Base-by-base conservation (phyloP, 2,888 invertebrate genomes). In the Stegana nigrithorax region DNA sequence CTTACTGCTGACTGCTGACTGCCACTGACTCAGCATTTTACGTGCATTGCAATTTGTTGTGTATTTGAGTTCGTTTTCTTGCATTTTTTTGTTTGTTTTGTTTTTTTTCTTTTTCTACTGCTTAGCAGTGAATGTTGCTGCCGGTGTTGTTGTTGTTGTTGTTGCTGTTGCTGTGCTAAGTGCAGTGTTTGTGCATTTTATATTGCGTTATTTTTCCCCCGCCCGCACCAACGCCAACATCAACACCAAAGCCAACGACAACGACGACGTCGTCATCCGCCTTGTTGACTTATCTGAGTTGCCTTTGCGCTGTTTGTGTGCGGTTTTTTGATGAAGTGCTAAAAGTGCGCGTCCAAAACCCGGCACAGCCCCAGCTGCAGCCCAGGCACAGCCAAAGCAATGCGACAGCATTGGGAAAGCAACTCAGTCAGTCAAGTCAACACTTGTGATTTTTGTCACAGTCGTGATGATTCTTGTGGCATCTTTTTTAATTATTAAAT, bases 181-280 rank as follows among this genome's bases (percentile, higher is more conserved):
- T 55, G 53, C 53, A 55, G 32, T 55, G 67, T 71, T 79, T 77
- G 75, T 79, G 80, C 79, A 77, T 75, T 73, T 75, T 72, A 74
- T 72, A 79, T 75, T 50, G 50, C 50, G 50, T n/a, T 23, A 50
- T n/a, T 50, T 26, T 50, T 47, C 14, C 14, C n/a, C n/a, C n/a
- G n/a, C n/a, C n/a, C n/a, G n/a, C n/a, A n/a, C n/a, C n/a, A n/a
- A n/a, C n/a, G n/a, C n/a, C n/a, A n/a, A n/a, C n/a, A n/a, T n/a
- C n/a, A n/a, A n/a, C n/a, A n/a, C n/a, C n/a, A n/a, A n/a, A n/a
- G n/a, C n/a, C n/a, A n/a, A n/a, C n/a, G n/a, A n/a, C n/a, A n/a
- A n/a, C n/a, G n/a, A n/a, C n/a, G n/a, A n/a, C n/a, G n/a, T 8
- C n/a, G 42, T 12, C 42, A 14, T n/a, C 6, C 6, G 17, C 42